These are phyloP conservation scores for Scelioninae gen. 1 DNA, from an alignment of 2,888 invertebrate species.

Conservation along the genomic window DNA sequence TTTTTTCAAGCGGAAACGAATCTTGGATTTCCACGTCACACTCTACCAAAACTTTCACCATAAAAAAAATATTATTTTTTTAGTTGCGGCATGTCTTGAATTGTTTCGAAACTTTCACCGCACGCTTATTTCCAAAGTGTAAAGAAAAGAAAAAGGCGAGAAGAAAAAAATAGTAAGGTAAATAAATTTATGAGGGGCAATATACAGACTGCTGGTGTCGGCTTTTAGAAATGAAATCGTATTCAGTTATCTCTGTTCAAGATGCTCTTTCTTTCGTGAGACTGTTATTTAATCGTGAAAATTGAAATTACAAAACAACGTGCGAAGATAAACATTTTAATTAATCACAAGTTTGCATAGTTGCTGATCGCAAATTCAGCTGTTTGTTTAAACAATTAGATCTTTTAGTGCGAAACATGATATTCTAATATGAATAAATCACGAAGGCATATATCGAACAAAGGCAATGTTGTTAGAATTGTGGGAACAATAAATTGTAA, in stretches of 20 bases:
- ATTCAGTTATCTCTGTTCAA: constrained; percentile 18
- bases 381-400: background rate
- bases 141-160: constrained; percentile 73
- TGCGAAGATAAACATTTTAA: constrained; percentile 6
- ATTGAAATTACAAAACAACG: constrained; percentile 27
- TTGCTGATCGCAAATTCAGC: background rate
- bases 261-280: constrained; percentile 27
- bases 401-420: background rate
- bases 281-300: constrained; percentile 23
- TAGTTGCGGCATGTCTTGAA: constrained; percentile 74
- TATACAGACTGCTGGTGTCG: constrained; percentile 57
- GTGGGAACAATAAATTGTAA: background rate
- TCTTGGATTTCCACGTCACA: constrained; percentile 42
- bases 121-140: constrained; percentile 45
- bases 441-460: background rate
- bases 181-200: constrained; percentile 79
- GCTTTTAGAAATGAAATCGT: constrained; percentile 52
- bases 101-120: constrained; percentile 82
- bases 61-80: constrained; percentile 27
- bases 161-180: constrained; percentile 75
- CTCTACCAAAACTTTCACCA: constrained; percentile 56
- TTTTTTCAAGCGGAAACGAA: constrained; percentile 12
- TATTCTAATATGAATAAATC: background rate
- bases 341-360: background rate
- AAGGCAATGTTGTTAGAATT: no score